Base-by-base conservation (phyloP, 2,888 invertebrate genomes). In the Saturnia pavonia region DNA sequence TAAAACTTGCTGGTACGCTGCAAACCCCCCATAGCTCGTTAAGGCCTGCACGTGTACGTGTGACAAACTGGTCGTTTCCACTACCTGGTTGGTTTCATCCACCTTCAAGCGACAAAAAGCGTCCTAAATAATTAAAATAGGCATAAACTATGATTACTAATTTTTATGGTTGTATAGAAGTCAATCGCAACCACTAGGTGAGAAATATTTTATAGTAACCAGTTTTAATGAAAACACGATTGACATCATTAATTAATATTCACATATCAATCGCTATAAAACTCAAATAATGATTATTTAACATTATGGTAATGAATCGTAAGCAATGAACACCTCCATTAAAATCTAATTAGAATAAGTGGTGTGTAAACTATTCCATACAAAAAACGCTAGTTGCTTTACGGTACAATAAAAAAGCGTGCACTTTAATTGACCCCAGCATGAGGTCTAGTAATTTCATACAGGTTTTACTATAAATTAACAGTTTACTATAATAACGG, bases 371-470 rank as follows among this genome's bases (percentile, higher is more conserved):
- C 73, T 77, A 79, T 70, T 68, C 51, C n/a, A 66, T 78, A 69
- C 74, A 74, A 79, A 79, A 79, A 81, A 69, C 70, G 75, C 19
- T 77, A 75, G 76, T 77, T 77, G 74, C 74, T 74, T 75, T 77
- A 76, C 78, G 72, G 72, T 75, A 80, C 76, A 80, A 78, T 81
- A 82, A 88, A 89, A 89, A 88, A 82, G 77, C 79, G 71, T 80
- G 80, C 76, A 83, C 83, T 85, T 85, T 86, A 87, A 90, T 88
- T 82, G 85, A 81, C 76, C 83, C 70, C 85, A 85, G 84, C 86
- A 83, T 89, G 89, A 80, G 85, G 85, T 89, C 87, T 73, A 70
- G 80, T 85, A 80, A 84, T 88, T 85, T 85, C 81, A 85, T 84
- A 78, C 84, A 85, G 79, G 80, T 85, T 87, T 83, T 40, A 40